Conservation (phyloP, 2,113 vertebrate genomes). For the Calyptomena viridis region DNA sequence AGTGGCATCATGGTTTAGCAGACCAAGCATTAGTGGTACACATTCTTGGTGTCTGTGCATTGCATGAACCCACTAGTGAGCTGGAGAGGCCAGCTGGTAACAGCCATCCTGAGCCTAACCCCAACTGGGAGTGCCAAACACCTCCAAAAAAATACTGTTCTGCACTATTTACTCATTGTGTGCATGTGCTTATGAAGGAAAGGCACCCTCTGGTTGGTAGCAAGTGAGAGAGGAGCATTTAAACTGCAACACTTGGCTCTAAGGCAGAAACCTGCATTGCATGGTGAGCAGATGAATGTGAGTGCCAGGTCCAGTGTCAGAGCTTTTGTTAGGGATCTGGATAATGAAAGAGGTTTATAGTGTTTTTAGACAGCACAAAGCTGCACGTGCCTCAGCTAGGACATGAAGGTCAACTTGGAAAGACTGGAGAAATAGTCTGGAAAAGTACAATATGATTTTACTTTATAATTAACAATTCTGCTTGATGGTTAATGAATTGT, state of each 20-base stretch:
- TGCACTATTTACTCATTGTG: background rate
- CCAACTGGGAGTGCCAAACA: background rate
- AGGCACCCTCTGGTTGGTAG: background rate
- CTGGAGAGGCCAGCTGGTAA: background rate
- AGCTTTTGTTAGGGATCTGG: background rate
- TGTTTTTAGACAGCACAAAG: background rate
- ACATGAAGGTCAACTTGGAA: background rate
- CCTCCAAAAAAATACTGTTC: background rate
- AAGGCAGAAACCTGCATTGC: background rate
- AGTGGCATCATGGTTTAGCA: background rate
- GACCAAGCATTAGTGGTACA: background rate
- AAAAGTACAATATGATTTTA: background rate
- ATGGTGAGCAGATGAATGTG: accelerated
- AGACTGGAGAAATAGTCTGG: background rate
- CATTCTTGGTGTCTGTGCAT: background rate
- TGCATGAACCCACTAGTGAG: accelerated
- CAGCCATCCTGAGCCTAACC: background rate
- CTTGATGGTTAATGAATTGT: background rate
- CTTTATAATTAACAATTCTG: background rate
- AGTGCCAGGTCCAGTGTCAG: background rate
- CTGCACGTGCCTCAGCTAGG: background rate
- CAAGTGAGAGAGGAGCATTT: background rate
- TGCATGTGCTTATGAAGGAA: background rate
- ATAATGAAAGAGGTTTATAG: background rate
- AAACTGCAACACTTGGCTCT: background rate